phyloP scores from a whole-genome alignment of 2,797 vertebrate species.

The Karalla daura region DNA sequence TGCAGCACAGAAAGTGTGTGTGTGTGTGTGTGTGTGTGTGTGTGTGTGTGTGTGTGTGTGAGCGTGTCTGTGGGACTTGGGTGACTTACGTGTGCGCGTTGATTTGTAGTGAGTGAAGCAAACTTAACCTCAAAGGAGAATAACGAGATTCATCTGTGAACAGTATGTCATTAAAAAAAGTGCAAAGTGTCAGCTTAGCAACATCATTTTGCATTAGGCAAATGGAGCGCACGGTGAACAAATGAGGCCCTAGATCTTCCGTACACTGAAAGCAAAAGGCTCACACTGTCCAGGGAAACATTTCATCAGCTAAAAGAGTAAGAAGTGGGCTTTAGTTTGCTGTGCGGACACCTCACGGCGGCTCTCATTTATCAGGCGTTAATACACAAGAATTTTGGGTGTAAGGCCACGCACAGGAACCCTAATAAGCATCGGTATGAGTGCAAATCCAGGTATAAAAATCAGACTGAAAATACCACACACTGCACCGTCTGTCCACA shows the following conservation, averaged over 20 bases:
- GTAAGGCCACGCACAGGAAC: too few species aligned
- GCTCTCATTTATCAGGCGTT: too few species aligned
- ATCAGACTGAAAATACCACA: not conserved
- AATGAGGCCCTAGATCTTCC: conserved; percentile 25
- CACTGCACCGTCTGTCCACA: too few species aligned
- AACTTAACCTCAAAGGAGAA: conserved; percentile 23
- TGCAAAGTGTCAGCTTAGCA: conserved; percentile 37
- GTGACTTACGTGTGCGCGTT: not conserved
- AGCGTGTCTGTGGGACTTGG: not conserved
- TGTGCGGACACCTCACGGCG: too few species aligned
- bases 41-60: not conserved
- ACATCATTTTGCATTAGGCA: conserved; percentile 21
- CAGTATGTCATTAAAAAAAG: conserved; percentile 27
- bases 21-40: not conserved
- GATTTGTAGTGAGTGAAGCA: not conserved
- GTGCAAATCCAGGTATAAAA: not conserved
- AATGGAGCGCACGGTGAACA: conserved; percentile 14
- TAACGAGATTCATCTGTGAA: conserved; percentile 28
- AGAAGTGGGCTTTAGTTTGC: too few species aligned
- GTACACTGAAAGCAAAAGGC: not conserved
- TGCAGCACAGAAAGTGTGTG: conserved; percentile 9
- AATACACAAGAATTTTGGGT: too few species aligned
- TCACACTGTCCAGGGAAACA: not conserved
- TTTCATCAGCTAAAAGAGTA: not conserved
- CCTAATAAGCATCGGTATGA: too few species aligned